Conservation (phyloP, 23 tunicate species). For the Trididemnum clinides region DNA sequence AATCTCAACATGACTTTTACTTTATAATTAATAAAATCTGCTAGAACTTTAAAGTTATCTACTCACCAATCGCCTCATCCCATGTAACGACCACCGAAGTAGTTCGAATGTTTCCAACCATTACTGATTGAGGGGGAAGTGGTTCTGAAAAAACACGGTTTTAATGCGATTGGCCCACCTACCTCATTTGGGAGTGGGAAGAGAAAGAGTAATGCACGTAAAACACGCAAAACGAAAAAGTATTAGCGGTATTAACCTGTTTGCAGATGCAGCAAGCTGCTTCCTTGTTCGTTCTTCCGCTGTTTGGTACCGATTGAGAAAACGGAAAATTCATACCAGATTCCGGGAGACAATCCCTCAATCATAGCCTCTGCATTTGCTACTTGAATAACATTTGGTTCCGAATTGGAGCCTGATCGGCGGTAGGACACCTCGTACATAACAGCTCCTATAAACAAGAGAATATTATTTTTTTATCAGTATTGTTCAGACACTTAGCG, state of each 20-base stretch:
- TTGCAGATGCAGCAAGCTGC: constrained; percentile 38
- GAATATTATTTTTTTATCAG: too few relatives aligned
- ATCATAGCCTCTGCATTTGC: constrained; percentile 4
- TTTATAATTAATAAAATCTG: too few relatives aligned
- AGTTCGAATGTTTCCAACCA: constrained; percentile 16
- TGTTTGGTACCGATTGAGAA: constrained; percentile 54
- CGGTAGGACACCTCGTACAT: neutral
- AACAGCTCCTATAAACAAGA: constrained; percentile 3
- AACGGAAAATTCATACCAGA: constrained; percentile 69
- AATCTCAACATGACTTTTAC: too few relatives aligned
- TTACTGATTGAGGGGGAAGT: constrained; percentile 8
- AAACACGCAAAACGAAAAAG: too few relatives aligned
- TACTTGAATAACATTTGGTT: neutral
- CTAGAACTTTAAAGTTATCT: neutral
- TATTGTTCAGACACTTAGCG: too few relatives aligned
- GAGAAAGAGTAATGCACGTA: too few relatives aligned
- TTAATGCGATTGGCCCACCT: too few relatives aligned
- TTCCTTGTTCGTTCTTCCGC: constrained; percentile 51
- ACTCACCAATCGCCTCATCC: constrained; percentile 53
- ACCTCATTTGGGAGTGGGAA: neutral
- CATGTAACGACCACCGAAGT: constrained; percentile 40
- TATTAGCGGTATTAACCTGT: constrained; percentile 57
- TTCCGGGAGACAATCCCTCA: constrained; percentile 47
- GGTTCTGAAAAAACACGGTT: constrained; percentile 66
- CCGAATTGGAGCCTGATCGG: neutral